Percentiles rank a stretch among this genome's conserved stretches.
These are phyloP conservation scores for Drosophila mayaguana DNA, from an alignment of 2,888 invertebrate genomes.

Conservation along the genomic window DNA sequence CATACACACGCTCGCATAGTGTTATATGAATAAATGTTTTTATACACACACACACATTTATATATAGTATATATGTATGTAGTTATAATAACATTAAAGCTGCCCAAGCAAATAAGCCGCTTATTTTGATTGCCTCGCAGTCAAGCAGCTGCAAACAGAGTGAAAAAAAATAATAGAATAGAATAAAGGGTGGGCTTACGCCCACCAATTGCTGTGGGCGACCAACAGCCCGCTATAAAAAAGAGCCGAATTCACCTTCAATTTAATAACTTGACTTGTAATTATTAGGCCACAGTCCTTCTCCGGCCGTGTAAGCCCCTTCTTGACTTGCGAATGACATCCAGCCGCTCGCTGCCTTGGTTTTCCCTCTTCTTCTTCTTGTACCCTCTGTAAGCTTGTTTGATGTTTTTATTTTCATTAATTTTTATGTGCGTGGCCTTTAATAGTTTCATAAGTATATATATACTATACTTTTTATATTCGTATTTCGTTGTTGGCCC, in stretches of 20 bases:
- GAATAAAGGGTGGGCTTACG: constrained; percentile 20
- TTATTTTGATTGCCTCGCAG: constrained; percentile 65
- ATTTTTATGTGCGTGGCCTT: constrained; percentile 51
- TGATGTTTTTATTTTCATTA: constrained; percentile 34
- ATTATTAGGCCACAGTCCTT: constrained; percentile 6
- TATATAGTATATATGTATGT: constrained; percentile 16
- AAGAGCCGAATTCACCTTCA: constrained; percentile 56
- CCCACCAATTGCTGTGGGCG: too few species aligned
- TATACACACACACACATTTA: constrained; percentile 9
- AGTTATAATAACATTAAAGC: constrained; percentile 65
- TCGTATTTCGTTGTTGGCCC: constrained; percentile 23
- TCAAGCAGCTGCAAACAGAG: constrained; percentile 18
- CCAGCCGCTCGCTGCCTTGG: constrained; percentile 1
- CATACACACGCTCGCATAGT: background rate
- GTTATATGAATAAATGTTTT: constrained; percentile 4
- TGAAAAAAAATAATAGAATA: constrained; percentile 1
- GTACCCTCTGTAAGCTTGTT: background rate
- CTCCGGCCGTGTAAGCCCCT: constrained; percentile 4
- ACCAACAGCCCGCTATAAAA: too few species aligned
- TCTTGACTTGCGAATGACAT: background rate
- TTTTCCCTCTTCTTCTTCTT: background rate
- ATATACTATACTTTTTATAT: constrained; percentile 7
- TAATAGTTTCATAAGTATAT: constrained; percentile 34
- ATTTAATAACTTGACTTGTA: constrained; percentile 64
- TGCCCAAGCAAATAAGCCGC: constrained; percentile 56